Evolutionary conservation across 1,140 invertebrate genomes (phyloP), one percentile per base, ranked within the genome.

Genomic region (Drosophila prosaltans): DNA sequence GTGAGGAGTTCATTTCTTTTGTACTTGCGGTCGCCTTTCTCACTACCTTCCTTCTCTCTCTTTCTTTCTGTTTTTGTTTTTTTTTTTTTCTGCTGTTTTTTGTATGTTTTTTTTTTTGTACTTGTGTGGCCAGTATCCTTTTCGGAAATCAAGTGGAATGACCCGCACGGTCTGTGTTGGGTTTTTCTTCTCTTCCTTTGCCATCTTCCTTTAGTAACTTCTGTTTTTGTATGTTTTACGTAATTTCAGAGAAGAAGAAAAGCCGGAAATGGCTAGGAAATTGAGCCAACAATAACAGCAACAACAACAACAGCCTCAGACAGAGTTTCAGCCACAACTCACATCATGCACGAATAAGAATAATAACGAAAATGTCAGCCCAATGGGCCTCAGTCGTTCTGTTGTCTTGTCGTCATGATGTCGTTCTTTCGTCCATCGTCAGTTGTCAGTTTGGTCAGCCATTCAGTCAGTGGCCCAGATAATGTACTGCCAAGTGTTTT

Each of bases 101-200:
- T 64, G 1, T 71, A 3, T 71, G 58, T 48, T 60, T 75, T 41
- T 74, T 85, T 39, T 65, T 40, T 61, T 7, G 63, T 59, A 64
- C 58, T 66, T 80, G 65, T 78, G 65, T 74, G 68, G 66, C 61
- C 84, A 80, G 84, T 89, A 89, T 89, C 84, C 84, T 89, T 89
- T 89, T 84, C 84, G 84, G 84, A 89, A 89, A 89, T 89, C 84
- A 89, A 89, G 84, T 89, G 84, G 84, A 89, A 89, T 89, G 84
- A 89, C 84, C 84, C 81, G 70, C 74, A 89, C 72, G 69, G 59
- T 67, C 64, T 71, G 61, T 68, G 62, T 78, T 51, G 45, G 45
- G 66, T 66, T 60, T 74, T 69, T 45, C 51, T 66, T 72, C 30
- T 72, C 26, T 45, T 60, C 16, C 21, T 39, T n/a, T 60, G 26